Evolutionary conservation across 2,797 vertebrate species (phyloP).

Genomic region (Tympanoctomys barrerae): DNA sequence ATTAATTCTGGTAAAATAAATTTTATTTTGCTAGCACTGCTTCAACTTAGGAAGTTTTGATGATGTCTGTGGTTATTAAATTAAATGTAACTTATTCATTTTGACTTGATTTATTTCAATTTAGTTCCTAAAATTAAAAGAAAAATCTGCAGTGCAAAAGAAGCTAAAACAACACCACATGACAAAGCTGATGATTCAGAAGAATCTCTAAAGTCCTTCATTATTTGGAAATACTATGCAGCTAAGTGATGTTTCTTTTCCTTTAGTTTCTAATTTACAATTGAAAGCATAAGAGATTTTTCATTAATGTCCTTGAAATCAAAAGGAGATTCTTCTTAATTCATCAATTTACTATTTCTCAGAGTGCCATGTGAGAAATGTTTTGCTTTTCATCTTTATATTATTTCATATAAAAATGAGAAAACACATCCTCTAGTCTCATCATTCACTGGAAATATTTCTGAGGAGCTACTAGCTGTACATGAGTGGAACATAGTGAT

Average conservation of each 20-base stretch:
- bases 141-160: background rate
- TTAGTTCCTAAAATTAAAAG: background rate
- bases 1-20: constrained; percentile 41
- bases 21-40: background rate
- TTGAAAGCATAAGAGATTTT: background rate
- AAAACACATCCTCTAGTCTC: background rate
- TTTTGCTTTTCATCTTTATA: background rate
- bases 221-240: constrained; percentile 7
- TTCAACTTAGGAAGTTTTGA: constrained; percentile 45
- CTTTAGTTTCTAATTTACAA: background rate
- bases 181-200: background rate
- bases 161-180: constrained; percentile 20
- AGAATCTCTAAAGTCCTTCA: background rate
- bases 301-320: background rate
- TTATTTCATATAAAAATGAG: background rate
- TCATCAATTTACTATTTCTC: background rate
- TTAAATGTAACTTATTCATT: constrained; percentile 18
- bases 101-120: constrained; percentile 13
- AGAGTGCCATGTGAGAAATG: background rate
- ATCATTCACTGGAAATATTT: background rate
- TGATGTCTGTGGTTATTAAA: background rate
- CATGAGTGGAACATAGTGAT: background rate
- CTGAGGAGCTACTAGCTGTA: background rate
- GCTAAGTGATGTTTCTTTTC: background rate
- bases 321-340: background rate